Base-by-base conservation (phyloP, 1,140 invertebrate genomes). In the Arion vulgaris region DNA sequence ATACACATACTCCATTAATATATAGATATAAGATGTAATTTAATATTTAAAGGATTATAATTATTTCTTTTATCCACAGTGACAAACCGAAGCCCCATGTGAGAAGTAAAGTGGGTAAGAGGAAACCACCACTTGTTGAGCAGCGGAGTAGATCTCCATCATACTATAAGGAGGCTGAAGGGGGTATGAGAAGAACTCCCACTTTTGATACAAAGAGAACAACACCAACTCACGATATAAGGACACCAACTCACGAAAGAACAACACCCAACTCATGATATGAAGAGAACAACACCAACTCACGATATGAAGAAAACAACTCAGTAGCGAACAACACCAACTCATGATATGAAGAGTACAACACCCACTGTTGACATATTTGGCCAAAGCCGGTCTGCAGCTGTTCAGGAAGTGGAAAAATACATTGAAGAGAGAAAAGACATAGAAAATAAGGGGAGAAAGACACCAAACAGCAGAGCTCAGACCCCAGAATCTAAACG, bases 341-440 rank as follows among this genome's bases (percentile, higher is more conserved):
- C n/a, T n/a, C n/a, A n/a, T n/a, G n/a, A n/a, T n/a, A 79, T 57
- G 38, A 79, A 73, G 34, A 72, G 81, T 39, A 83, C 82, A 66
- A 84, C 77, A 36, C 84, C 81, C 34, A 79, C 81, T 34, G 45
- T 80, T 45, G 82, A 86, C 51, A 28, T 84, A 15, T 82, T 75
- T 81, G 84, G 84, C 4, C 76, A 79, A 69, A 69, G 66, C 51
- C 38, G 75, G 34, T 28, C 39, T 76, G 28, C 49, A 32, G 26
- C 41, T 41, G 53, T 23, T 0, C 39, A 74, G 2, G 83, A 82
- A 26, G 36, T 77, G 68, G 80, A 57, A 7, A 13, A 32, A 19
- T 80, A 80, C 28, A 68, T 80, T 2, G 49, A 23, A 15, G 13
- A 9, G 4, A 17, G 39, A 9, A 80, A 80, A 7, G 38, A 69